A percentile compares a stretch with the other conserved stretches of the same genome.
Evolutionary conservation across 2,888 invertebrate species (phyloP).

Genomic region (Dusona sp.): DNA sequence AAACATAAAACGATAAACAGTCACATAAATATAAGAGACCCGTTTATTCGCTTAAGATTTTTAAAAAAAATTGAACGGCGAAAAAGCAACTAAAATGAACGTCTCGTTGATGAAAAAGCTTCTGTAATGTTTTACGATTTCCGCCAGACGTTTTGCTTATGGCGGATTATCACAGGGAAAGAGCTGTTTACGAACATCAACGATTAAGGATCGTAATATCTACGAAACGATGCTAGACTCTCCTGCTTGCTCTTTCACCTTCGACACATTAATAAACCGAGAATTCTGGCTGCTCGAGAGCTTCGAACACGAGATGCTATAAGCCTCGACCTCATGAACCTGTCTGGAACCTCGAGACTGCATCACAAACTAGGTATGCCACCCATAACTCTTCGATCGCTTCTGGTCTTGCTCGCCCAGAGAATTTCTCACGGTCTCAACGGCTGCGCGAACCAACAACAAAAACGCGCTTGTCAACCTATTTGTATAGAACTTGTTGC

Average conservation of each 20-base stretch:
- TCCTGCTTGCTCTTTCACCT: slow-evolving; percentile 9
- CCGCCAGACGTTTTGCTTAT: slow-evolving; percentile 20
- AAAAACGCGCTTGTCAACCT: slow-evolving; percentile 9
- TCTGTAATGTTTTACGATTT: slow-evolving; percentile 47
- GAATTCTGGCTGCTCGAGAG: slow-evolving; percentile 4
- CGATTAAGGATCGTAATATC: slow-evolving; percentile 59
- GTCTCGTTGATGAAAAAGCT: slow-evolving; percentile 7
- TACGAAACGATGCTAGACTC: slow-evolving; percentile 31
- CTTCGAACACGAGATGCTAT: slow-evolving; percentile 14
- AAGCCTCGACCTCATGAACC: slow-evolving; percentile 59
- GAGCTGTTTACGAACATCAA: slow-evolving; percentile 60
- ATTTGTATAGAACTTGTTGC: neutral
- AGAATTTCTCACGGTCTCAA: slow-evolving; percentile 15
- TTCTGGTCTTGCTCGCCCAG: slow-evolving; percentile 9
- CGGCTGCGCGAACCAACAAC: neutral
- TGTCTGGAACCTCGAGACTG: slow-evolving; percentile 40
- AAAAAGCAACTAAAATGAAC: neutral
- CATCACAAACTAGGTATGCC: slow-evolving; percentile 10
- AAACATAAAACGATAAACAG: neutral
- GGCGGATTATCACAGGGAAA: slow-evolving; percentile 29
- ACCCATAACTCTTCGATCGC: slow-evolving; percentile 54
- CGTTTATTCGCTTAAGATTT: too few species aligned
- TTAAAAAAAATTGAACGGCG: neutral
- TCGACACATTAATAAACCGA: slow-evolving; percentile 18
- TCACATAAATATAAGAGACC: neutral